These are phyloP conservation scores for Pteropus alecto DNA, from an alignment of 2,113 vertebrate genomes.

Conservation along the genomic window DNA sequence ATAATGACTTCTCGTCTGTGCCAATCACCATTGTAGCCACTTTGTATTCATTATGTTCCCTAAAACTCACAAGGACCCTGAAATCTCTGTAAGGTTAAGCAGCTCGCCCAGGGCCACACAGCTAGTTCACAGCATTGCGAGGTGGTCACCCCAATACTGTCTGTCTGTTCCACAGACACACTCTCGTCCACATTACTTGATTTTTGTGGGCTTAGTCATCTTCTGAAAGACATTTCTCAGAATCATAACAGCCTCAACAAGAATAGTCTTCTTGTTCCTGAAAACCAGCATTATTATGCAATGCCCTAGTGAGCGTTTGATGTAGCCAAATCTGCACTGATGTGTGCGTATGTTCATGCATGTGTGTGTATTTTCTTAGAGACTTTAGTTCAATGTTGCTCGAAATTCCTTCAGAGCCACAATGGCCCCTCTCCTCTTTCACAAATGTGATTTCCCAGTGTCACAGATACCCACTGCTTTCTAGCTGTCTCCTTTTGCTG, in stretches of 20 bases:
- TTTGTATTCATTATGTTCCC: not conserved
- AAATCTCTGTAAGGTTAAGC: not conserved
- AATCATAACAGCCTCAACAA: not conserved
- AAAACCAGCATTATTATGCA: not conserved
- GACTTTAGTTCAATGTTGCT: not conserved
- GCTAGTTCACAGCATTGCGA: not conserved
- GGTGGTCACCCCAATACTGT: not conserved
- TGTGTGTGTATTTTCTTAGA: not conserved
- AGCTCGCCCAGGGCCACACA: not conserved
- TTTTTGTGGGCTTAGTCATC: not conserved
- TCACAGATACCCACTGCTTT: not conserved
- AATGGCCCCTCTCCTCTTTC: not conserved
- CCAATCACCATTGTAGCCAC: not conserved
- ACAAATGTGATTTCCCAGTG: not conserved
- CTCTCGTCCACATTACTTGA: not conserved
- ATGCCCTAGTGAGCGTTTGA: rapidly evolving
- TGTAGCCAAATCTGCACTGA: not conserved
- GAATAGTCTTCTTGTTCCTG: not conserved
- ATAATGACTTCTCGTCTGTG: not conserved
- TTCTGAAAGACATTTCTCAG: not conserved
- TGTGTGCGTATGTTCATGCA: not conserved
- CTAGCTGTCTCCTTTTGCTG: not conserved
- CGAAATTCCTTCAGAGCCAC: not conserved
- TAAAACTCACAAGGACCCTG: not conserved
- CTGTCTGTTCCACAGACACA: not conserved